Percentiles rank a stretch among this genome's conserved stretches.
Evolutionary conservation across 2,797 vertebrate genomes (phyloP).

Genomic region (Mormyrus hasselquistii): DNA sequence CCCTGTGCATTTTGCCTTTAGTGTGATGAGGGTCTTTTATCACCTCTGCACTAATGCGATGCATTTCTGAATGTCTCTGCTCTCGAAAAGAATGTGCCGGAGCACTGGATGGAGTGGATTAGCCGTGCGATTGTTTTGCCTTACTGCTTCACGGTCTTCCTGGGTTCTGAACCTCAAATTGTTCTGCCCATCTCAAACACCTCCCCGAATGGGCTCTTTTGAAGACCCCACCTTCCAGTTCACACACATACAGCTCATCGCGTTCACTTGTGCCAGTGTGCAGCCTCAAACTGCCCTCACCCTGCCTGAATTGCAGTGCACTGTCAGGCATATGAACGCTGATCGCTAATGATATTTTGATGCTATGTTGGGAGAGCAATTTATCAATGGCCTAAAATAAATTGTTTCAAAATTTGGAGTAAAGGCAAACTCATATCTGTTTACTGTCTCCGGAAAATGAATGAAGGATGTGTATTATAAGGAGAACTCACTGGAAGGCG

Average conservation of each 20-base stretch:
- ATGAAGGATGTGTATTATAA: constrained; percentile 2
- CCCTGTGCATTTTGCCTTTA: not conserved
- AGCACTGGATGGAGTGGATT: not conserved
- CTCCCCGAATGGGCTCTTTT: not conserved
- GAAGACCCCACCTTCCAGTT: not conserved
- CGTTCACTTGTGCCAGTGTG: not conserved
- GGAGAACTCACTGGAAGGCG: not conserved
- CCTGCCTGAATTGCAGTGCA: no score
- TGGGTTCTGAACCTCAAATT: not conserved
- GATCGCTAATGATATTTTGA: not conserved
- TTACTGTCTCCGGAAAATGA: not conserved
- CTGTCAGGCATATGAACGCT: not conserved
- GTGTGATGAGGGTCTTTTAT: not conserved
- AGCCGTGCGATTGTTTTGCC: not conserved
- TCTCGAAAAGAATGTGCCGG: not conserved
- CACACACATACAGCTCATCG: not conserved
- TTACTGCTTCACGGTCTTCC: not conserved
- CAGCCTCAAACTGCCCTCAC: not conserved
- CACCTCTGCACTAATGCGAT: not conserved
- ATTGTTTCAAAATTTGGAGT: not conserved
- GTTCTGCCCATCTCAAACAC: not conserved
- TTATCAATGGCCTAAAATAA: constrained; percentile 5
- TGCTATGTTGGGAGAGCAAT: not conserved
- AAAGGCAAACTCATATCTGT: constrained; percentile 8
- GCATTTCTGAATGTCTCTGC: not conserved